Evolutionary conservation across 2,797 vertebrate genomes (phyloP).

Genomic region (Karalla daura): DNA sequence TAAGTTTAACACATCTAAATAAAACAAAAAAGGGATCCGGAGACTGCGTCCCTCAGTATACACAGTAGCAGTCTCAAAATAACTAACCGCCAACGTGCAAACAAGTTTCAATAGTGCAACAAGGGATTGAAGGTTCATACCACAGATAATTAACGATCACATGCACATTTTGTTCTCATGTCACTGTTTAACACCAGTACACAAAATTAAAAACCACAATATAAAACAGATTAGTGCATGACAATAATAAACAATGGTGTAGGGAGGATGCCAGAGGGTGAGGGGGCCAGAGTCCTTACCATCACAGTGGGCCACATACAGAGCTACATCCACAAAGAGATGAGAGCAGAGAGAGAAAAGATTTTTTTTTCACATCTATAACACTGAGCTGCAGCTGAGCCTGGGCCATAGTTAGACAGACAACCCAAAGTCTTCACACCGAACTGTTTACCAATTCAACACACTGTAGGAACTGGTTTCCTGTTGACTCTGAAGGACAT

Average conservation of each 20-base stretch:
- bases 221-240: slow-evolving; percentile 28
- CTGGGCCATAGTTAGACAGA: slow-evolving; percentile 7
- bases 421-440: slow-evolving; percentile 10
- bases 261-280: slow-evolving; percentile 40
- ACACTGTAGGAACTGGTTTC: slow-evolving; percentile 1
- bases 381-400: slow-evolving; percentile 24
- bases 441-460: not conserved
- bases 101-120: slow-evolving; percentile 34
- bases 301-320: slow-evolving; percentile 90
- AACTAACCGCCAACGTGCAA: slow-evolving; percentile 28
- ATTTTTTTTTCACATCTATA: slow-evolving; percentile 49
- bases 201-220: slow-evolving; percentile 51
- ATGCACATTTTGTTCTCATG: slow-evolving; percentile 49
- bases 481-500: slow-evolving; percentile 9
- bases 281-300: slow-evolving; percentile 78
- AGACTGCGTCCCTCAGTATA: slow-evolving; percentile 29
- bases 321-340: slow-evolving; percentile 82
- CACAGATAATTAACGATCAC: slow-evolving; percentile 23
- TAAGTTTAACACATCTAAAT: slow-evolving; percentile 30
- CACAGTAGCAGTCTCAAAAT: slow-evolving; percentile 21
- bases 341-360: slow-evolving; percentile 76
- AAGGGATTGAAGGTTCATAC: slow-evolving; percentile 15
- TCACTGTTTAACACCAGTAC: slow-evolving; percentile 43
- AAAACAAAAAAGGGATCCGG: slow-evolving; percentile 23
- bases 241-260: slow-evolving; percentile 27